Evolutionary conservation across 2,113 vertebrate genomes (phyloP), one percentile per base, ranked within the genome.

Genomic region (Progne subis): DNA sequence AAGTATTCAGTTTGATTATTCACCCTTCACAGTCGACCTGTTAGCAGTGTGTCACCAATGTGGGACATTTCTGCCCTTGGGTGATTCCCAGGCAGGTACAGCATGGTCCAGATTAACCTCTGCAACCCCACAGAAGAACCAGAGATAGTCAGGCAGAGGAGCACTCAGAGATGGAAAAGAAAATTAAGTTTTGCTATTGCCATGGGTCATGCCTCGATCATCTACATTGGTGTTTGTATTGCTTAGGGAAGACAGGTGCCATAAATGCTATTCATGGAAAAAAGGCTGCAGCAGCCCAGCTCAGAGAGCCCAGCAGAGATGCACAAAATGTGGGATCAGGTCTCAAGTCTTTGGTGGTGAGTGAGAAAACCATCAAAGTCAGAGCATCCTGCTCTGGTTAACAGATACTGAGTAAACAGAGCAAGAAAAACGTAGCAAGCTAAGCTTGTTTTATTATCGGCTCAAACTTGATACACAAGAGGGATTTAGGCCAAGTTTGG

Each of bases 181-280:
- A 70, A 76, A n/a, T 29, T 37, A 49, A 16, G 12, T 86, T 88
- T 78, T 71, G 34, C 23, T 43, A 6, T 24, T 28, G 28, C 31
- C 0, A 0, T 39, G n/a, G 37, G 19, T 77, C 7, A 4, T 15
- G 13, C 13, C 25, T 91, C 0, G 0, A 17, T n/a, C 37, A 56
- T 44, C 69, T 63, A 5, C 31, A 5, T 11, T 13, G 65, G 11
- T 65, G 50, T 87, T 76, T 85, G 14, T 5, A 14, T 47, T 65
- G 43, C 2, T 0, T 3, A 8, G 13, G 29, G 26, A 78, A 55
- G 47, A 25, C 23, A 70, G 15, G n/a, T 46, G 13, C 32, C 32
- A 32, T 24, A 68, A 56, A 75, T 1, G 11, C 8, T 4, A 32
- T 9, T 52, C 19, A 7, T 26, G 53, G 57, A n/a, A 49, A 46